phyloP scores from a whole-genome alignment of 1,140 invertebrate species.

The Phenacoccus solenopsis region DNA sequence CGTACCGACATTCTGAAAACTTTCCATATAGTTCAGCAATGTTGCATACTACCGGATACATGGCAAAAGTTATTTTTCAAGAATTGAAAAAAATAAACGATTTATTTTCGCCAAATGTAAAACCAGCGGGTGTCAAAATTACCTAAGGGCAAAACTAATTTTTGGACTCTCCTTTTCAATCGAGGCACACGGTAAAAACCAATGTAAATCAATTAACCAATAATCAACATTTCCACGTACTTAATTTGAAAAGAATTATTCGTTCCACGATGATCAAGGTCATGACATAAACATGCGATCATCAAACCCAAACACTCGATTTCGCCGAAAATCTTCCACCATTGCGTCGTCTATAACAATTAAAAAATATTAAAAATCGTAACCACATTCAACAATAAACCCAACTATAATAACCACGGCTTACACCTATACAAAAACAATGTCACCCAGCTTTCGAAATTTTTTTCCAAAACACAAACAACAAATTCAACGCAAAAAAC shows the following conservation, averaged over 20 bases:
- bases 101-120: no score
- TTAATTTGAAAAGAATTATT: constrained; percentile 98
- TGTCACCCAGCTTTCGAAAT: no score
- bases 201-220: no score
- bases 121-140: no score
- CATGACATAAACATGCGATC: constrained; percentile 92
- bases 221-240: constrained; percentile 57
- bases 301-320: constrained; percentile 85
- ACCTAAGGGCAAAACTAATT: neutral
- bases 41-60: no score
- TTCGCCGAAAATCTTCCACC: constrained; percentile 84
- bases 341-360: constrained; percentile 61
- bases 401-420: no score
- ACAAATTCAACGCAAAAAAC: no score
- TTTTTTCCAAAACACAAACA: neutral
- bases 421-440: neutral
- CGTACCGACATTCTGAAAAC: no score
- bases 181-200: no score
- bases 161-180: neutral
- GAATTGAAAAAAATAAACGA: no score
- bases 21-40: no score
- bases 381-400: neutral
- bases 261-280: constrained; percentile 89
- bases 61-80: no score
- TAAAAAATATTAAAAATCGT: neutral